phyloP scores from a whole-genome alignment of 2,113 vertebrate species.

The Glaucomys volans region DNA sequence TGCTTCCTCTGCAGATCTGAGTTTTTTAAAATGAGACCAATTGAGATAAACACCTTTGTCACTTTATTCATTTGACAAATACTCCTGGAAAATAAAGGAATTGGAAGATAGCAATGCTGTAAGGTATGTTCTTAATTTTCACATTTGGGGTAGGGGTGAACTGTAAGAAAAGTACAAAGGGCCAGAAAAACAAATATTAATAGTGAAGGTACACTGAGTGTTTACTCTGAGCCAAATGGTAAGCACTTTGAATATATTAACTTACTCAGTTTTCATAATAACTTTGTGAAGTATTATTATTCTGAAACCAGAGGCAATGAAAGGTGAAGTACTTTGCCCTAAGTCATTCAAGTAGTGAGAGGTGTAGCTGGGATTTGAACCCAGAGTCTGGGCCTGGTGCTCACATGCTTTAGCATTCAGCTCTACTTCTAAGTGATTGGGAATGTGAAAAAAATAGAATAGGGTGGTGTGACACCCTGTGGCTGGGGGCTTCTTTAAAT shows the following conservation, averaged over 20 bases:
- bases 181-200: background rate
- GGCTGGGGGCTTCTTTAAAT: background rate
- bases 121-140: background rate
- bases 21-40: background rate
- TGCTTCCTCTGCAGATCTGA: background rate
- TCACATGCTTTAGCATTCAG: background rate
- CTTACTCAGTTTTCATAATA: background rate
- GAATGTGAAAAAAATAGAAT: background rate
- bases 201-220: background rate
- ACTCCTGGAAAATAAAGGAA: background rate
- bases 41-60: background rate
- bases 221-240: background rate
- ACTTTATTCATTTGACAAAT: background rate
- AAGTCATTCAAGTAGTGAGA: background rate
- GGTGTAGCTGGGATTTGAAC: background rate
- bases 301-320: background rate
- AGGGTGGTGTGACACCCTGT: background rate
- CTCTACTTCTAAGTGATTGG: background rate
- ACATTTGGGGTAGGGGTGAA: background rate
- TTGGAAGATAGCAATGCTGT: background rate
- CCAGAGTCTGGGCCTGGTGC: background rate
- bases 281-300: background rate
- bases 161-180: background rate
- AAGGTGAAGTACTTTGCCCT: background rate
- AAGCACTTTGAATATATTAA: background rate